Conservation (phyloP, 1,140 invertebrate genomes). For the Nomia melanderi region DNA sequence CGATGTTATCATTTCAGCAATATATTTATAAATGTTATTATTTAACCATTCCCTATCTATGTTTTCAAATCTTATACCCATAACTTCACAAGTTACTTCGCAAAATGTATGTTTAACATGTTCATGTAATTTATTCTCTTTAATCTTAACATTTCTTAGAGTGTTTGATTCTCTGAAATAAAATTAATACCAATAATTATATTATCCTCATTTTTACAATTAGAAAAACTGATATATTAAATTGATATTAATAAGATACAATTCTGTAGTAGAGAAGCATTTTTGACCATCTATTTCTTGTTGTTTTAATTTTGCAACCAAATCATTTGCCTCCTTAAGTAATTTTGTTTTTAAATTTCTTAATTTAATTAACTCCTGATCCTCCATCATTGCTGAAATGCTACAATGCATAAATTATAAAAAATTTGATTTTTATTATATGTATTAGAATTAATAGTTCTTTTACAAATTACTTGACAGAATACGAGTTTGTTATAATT, state of each 20-base stretch:
- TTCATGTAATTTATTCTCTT: neutral
- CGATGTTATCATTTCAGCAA: conserved; percentile 45
- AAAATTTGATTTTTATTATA: neutral
- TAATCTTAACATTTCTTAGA: neutral
- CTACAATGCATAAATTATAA: neutral
- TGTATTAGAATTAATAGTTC: neutral
- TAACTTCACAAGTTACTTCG: conserved; percentile 20
- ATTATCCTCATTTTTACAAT: no score
- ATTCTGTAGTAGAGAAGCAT: neutral
- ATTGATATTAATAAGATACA: neutral
- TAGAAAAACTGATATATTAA: neutral
- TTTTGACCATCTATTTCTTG: neutral
- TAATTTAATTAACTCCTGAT: conserved; percentile 30
- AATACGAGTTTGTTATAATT: neutral
- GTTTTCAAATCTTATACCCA: conserved; percentile 57
- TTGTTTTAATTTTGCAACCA: conserved; percentile 19
- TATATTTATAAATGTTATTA: conserved; percentile 50
- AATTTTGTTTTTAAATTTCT: conserved; percentile 15
- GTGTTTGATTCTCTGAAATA: neutral
- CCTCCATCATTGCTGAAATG: conserved; percentile 36
- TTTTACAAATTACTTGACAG: neutral
- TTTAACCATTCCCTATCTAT: conserved; percentile 53
- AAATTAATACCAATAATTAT: conserved; percentile 5
- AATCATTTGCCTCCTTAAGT: neutral
- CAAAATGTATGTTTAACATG: conserved; percentile 18